A percentile compares a stretch with the other conserved stretches of the same genome.
Evolutionary conservation across 2,797 vertebrate genomes (phyloP).

Genomic region (Hydrophis major): DNA sequence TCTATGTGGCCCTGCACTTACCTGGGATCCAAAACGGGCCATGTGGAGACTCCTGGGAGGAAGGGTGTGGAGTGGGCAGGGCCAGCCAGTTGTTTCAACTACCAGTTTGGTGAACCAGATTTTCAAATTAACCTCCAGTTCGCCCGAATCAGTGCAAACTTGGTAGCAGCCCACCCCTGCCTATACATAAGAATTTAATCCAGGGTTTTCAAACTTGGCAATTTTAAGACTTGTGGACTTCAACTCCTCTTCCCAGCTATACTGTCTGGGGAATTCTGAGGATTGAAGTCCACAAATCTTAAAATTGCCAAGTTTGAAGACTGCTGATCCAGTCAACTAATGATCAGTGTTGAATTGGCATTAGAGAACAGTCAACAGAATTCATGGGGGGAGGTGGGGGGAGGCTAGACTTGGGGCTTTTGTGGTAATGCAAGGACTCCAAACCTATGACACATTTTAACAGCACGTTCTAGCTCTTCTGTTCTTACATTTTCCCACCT

Average conservation of each 20-base stretch:
- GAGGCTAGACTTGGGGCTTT: background rate
- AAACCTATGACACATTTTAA: background rate
- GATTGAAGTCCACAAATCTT: background rate
- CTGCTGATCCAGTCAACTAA: background rate
- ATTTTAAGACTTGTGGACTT: background rate
- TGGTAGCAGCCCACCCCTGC: too few species aligned
- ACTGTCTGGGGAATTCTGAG: background rate
- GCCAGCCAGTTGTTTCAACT: too few species aligned
- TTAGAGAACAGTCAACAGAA: background rate
- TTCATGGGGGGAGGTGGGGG: background rate
- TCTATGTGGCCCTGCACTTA: too few species aligned
- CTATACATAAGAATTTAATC: background rate
- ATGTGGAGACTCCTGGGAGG: too few species aligned
- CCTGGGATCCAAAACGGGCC: too few species aligned
- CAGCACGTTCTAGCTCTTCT: background rate
- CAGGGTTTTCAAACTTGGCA: background rate
- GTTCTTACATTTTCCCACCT: background rate
- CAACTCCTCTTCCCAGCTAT: background rate
- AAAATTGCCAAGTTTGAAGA: background rate
- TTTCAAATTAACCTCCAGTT: too few species aligned
- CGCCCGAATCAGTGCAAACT: too few species aligned
- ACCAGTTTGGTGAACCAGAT: too few species aligned
- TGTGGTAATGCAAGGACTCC: background rate
- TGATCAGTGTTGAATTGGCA: background rate
- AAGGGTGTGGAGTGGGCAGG: too few species aligned